These are phyloP conservation scores for Rallus crepitans DNA, from an alignment of 2,797 vertebrate species.

Conservation along the genomic window DNA sequence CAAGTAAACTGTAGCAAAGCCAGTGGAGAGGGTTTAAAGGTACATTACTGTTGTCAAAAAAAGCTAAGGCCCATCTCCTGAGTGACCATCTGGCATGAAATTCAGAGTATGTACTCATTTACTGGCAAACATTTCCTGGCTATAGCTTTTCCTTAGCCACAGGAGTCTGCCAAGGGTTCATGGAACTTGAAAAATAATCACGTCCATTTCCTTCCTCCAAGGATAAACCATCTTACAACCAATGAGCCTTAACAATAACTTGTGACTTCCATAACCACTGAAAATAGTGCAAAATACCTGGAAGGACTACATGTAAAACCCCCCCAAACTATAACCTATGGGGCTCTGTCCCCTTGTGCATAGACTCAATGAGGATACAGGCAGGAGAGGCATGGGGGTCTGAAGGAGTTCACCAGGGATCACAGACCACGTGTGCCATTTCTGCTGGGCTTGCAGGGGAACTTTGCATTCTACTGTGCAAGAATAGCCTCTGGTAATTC, in stretches of 20 bases:
- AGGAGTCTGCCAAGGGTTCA: background rate
- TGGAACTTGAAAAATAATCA: background rate
- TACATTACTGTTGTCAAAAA: background rate
- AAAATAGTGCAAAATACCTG: background rate
- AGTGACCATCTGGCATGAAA: constrained; percentile 19
- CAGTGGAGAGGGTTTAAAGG: background rate
- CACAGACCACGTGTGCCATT: background rate
- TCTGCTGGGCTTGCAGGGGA: background rate
- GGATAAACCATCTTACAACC: background rate
- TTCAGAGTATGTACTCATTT: background rate
- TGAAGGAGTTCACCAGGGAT: background rate
- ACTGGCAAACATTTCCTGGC: background rate
- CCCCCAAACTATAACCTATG: background rate
- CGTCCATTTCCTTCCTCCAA: background rate
- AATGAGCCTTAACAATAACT: background rate
- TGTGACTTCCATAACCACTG: background rate
- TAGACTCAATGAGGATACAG: background rate
- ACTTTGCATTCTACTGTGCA: background rate
- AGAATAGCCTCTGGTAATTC: background rate
- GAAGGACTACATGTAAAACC: background rate
- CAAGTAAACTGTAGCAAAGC: background rate
- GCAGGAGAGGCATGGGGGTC: background rate
- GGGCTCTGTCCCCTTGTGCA: background rate
- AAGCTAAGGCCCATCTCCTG: background rate
- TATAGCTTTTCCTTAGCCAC: constrained; percentile 2